phyloP scores from a whole-genome alignment of 2,888 invertebrate species.

The Candidula unifasciata region DNA sequence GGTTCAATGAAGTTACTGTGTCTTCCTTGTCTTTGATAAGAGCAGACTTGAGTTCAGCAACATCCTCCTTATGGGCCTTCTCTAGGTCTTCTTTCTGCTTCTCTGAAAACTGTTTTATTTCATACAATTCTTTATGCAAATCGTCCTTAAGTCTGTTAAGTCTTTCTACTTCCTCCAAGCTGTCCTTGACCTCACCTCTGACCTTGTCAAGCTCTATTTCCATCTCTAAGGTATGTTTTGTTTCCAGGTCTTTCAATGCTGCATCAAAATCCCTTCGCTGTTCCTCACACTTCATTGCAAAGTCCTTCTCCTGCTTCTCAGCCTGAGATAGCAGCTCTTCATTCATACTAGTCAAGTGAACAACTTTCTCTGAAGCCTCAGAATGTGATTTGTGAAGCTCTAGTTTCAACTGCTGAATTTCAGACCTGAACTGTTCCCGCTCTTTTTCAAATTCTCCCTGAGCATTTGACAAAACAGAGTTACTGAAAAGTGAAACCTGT shows the following conservation, averaged over 20 bases:
- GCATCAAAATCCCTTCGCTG: conserved; percentile 43
- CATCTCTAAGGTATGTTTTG: conserved; percentile 42
- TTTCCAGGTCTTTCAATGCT: conserved; percentile 50
- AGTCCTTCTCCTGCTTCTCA: conserved; percentile 17
- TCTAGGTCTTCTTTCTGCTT: conserved; percentile 53
- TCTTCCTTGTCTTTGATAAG: conserved; percentile 65
- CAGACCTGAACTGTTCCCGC: conserved; percentile 67
- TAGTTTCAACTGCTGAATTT: conserved; percentile 39
- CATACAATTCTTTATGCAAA: conserved; percentile 42
- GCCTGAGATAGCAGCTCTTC: conserved; percentile 43
- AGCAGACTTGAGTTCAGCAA: conserved; percentile 60
- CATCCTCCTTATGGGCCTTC: conserved; percentile 54
- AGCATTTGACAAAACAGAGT: conserved; percentile 23
- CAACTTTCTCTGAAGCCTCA: conserved; percentile 50
- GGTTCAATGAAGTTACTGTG: conserved; percentile 62
- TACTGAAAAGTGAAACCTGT: conserved; percentile 33
- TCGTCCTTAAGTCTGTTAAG: conserved; percentile 36
- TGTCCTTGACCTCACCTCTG: conserved; percentile 39
- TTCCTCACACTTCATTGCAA: conserved; percentile 11
- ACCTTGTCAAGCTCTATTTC: conserved; percentile 50
- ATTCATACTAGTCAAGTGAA: conserved; percentile 26
- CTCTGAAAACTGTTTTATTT: conserved; percentile 50
- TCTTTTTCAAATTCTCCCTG: conserved; percentile 23
- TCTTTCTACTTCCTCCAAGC: conserved; percentile 9
- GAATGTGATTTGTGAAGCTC: conserved; percentile 21